Conservation (phyloP, 2,113 vertebrate genomes). For the Peromyscus leucopus region DNA sequence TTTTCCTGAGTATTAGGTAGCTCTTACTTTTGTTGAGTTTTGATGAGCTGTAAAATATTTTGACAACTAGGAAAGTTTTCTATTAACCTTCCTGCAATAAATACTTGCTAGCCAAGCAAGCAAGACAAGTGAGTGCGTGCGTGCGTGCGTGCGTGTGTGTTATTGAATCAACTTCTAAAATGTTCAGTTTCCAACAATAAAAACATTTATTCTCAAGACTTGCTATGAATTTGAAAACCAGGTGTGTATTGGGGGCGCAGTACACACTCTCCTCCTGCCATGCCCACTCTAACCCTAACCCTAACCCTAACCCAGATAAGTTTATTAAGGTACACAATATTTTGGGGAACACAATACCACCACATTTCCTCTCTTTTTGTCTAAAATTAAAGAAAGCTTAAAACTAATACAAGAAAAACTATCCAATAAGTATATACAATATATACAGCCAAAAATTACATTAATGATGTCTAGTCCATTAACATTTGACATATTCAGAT, state of each 20-base stretch:
- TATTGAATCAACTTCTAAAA: conserved; percentile 2
- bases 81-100: conserved; percentile 36
- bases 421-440: no score
- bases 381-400: no score
- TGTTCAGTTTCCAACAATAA: conserved; percentile 9
- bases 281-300: not conserved
- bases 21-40: conserved; percentile 48
- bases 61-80: not conserved
- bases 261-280: not conserved
- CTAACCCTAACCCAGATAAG: no score
- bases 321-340: no score
- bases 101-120: conserved; percentile 20
- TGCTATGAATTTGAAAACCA: conserved; percentile 8
- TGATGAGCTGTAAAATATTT: not conserved
- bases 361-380: no score
- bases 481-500: no score
- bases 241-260: not conserved
- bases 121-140: not conserved
- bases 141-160: not conserved
- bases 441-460: no score
- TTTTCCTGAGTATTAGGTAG: not conserved
- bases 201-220: not conserved
- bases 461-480: no score
- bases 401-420: no score
- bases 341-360: no score